phyloP scores from a whole-genome alignment of 2,113 vertebrate genomes.

The Oxyura jamaicensis region DNA sequence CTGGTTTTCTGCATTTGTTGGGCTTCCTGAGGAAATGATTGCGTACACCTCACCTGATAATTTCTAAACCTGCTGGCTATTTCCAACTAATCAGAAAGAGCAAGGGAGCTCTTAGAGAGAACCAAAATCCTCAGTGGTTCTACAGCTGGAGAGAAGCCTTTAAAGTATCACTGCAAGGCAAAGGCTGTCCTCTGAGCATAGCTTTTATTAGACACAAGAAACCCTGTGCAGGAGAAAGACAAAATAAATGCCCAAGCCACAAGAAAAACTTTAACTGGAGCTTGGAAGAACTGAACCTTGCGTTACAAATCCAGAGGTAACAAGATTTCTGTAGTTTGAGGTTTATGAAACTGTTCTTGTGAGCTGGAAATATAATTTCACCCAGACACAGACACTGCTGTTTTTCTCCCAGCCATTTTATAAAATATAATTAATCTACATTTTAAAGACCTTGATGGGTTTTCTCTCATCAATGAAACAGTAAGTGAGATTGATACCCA shows the following conservation, averaged over 20 bases:
- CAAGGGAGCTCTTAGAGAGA: not conserved
- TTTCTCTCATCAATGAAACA: not conserved
- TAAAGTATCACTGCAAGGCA: not conserved
- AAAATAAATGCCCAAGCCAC: not conserved
- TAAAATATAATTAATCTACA: conserved; percentile 32
- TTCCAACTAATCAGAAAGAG: not conserved
- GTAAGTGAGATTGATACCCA: conserved; percentile 30
- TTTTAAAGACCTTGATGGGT: conserved; percentile 37
- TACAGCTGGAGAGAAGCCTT: not conserved
- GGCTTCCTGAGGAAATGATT: not conserved
- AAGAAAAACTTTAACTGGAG: not conserved
- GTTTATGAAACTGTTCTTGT: not conserved
- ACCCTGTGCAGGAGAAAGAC: not conserved
- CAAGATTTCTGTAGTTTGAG: not conserved
- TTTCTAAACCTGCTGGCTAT: not conserved
- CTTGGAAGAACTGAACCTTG: not conserved
- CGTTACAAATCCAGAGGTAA: not conserved
- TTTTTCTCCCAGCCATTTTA: not conserved
- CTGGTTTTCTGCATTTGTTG: not conserved
- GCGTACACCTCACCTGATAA: not conserved
- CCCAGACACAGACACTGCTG: not conserved
- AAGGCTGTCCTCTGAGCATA: not conserved
- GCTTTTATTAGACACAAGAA: not conserved
- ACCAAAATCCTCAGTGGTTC: not conserved
- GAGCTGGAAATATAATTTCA: not conserved